Evolutionary conservation across 2,888 invertebrate genomes (phyloP).

Genomic region (Agriopis leucophaearia): DNA sequence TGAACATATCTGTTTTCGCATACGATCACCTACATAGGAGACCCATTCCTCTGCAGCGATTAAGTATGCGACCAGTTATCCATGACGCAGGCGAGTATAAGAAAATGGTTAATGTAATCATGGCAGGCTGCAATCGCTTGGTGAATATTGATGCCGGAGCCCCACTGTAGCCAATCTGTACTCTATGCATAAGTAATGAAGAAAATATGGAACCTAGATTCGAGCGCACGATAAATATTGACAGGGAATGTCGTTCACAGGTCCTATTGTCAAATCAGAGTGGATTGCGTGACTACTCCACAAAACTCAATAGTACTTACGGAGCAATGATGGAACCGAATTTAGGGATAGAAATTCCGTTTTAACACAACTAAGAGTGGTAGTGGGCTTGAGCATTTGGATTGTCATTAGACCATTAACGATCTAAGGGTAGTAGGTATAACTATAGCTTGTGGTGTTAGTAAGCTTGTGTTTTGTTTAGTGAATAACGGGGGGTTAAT

Average conservation of each 20-base stretch:
- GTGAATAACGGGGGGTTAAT: too few species aligned
- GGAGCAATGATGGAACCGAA: background rate
- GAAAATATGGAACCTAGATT: constrained; percentile 78
- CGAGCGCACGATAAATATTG: constrained; percentile 76
- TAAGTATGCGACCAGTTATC: constrained; percentile 31
- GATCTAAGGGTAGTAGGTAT: background rate
- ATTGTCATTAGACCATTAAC: too few species aligned
- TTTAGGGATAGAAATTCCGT: background rate
- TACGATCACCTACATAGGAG: background rate
- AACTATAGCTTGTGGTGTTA: too few species aligned
- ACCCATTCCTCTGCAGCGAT: constrained; percentile 14
- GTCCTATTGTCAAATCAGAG: constrained; percentile 49
- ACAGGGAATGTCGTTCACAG: constrained; percentile 59
- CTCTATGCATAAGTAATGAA: constrained; percentile 84
- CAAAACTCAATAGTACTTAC: constrained; percentile 5
- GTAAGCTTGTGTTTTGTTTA: too few species aligned
- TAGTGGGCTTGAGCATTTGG: too few species aligned
- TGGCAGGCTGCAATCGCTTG: constrained; percentile 63
- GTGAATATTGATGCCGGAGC: constrained; percentile 81
- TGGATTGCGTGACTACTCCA: constrained; percentile 34
- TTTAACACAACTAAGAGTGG: background rate
- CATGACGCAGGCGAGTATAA: constrained; percentile 35
- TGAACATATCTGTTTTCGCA: background rate
- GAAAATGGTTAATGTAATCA: constrained; percentile 60
- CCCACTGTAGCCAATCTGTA: constrained; percentile 79